phyloP scores from a whole-genome alignment of 2,797 vertebrate genomes.

The Paratrypauchen microcephalus region DNA sequence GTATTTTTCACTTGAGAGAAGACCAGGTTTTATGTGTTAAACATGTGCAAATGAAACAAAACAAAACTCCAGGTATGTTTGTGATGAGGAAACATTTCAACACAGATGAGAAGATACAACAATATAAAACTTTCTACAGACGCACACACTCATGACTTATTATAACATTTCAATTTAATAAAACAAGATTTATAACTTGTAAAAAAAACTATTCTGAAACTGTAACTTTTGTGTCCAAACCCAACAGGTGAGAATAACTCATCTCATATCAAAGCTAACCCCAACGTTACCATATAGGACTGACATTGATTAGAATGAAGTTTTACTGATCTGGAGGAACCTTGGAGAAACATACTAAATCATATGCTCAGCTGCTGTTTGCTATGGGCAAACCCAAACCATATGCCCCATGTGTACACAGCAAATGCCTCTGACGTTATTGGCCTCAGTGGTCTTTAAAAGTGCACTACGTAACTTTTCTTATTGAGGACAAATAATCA shows the following conservation, averaged over 20 bases:
- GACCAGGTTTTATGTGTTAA: too few species aligned
- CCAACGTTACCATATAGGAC: not conserved
- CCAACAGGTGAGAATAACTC: not conserved
- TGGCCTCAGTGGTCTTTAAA: conserved; percentile 7
- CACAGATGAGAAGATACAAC: too few species aligned
- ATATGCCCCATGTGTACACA: conserved; percentile 23
- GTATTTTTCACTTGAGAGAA: too few species aligned
- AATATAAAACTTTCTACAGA: not conserved
- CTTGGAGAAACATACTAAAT: conserved; percentile 19
- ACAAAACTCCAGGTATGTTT: too few species aligned
- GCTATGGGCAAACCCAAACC: conserved; percentile 29
- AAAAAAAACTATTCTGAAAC: not conserved
- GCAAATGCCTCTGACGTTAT: not conserved
- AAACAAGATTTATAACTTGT: not conserved
- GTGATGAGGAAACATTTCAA: too few species aligned
- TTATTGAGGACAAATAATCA: not conserved
- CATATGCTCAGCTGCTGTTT: conserved; percentile 46
- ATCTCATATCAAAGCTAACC: not conserved
- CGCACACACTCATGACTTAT: too few species aligned
- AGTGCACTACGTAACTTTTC: not conserved
- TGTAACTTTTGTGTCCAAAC: not conserved
- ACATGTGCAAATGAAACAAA: too few species aligned
- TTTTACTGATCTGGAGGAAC: conserved; percentile 1
- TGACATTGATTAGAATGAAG: not conserved
- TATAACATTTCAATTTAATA: not conserved